phyloP scores from a whole-genome alignment of 2,797 vertebrate genomes.

The Hoplostethus atlanticus region DNA sequence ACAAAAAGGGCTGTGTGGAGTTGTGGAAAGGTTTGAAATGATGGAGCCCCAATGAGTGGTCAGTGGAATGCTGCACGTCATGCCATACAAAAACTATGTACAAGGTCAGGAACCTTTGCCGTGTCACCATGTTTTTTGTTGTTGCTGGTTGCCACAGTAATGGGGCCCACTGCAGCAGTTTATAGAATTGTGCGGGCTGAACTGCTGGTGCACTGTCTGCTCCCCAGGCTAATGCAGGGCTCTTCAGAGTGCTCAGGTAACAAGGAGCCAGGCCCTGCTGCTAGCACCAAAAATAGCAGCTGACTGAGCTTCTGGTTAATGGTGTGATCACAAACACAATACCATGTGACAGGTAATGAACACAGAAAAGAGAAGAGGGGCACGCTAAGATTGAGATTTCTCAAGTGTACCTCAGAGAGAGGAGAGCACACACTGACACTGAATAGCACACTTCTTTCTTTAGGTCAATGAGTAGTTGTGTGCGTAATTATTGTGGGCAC shows the following conservation, averaged over 20 bases:
- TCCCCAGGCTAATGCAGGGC: conserved; percentile 35
- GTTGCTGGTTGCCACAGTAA: conserved; percentile 3
- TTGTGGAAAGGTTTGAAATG: neutral
- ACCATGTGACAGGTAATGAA: conserved; percentile 6
- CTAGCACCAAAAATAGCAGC: conserved; percentile 39
- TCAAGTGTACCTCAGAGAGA: conserved; percentile 14
- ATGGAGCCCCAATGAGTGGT: neutral
- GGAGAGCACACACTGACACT: neutral
- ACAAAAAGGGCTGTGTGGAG: neutral
- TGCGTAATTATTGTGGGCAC: conserved; percentile 31
- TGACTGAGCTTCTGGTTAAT: conserved; percentile 80
- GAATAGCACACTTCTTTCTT: conserved; percentile 40
- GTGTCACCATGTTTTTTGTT: neutral
- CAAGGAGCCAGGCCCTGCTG: conserved; percentile 9
- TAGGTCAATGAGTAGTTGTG: conserved; percentile 18
- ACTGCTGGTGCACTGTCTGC: conserved; percentile 7
- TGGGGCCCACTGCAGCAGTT: neutral
- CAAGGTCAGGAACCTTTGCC: conserved; percentile 11
- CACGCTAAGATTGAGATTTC: conserved; percentile 1
- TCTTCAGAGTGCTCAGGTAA: conserved; percentile 19
- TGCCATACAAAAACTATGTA: neutral
- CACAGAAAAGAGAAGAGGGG: conserved; percentile 4
- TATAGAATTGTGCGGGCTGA: conserved; percentile 3
- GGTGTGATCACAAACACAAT: conserved; percentile 77
- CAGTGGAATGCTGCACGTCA: neutral